Evolutionary conservation across 2,113 vertebrate species (phyloP), one percentile per base, ranked within the genome.

Genomic region (Cheirogaleus medius): DNA sequence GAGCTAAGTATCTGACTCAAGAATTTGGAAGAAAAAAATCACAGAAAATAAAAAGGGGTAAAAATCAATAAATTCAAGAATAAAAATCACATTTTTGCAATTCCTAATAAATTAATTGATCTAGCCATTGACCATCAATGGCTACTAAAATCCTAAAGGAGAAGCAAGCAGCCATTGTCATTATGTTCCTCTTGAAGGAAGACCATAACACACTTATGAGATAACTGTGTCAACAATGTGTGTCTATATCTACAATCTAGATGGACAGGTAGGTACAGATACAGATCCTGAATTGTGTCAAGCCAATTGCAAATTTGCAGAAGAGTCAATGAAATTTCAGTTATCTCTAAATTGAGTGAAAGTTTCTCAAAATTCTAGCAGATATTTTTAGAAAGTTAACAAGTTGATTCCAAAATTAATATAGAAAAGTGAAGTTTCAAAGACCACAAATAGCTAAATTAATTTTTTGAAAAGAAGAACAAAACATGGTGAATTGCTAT

Each of bases 371-470:
- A 92, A 95, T 89, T 87, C 74, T 56, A 94, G 18, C 20, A 74
- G 21, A 58, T 47, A 60, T 47, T 92, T 91, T 66, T 60, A 56
- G 81, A 81, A 90, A 94, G 60, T 27, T 88, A 37, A 94, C 25
- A 88, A 80, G 84, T 23, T 73, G n/a, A 85, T 82, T 95, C 44
- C 77, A 95, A 96, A 97, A 93, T 91, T 93, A 91, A 91, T 15
- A 52, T 6, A 58, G 52, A 73, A 74, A 86, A 91, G 80, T 81
- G 3, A 96, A 91, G 17, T 2, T 69, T 94, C 42, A 15, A 87
- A 80, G 77, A 56, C 42, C 37, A 80, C 47, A 90, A 80, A 90
- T 56, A 96, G 54, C 32, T 77, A 71, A 58, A 54, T 94, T 17
- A 42, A 34, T 91, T 73, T 89, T 77, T 93, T 39, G 27, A 87